Base-by-base conservation (phyloP, 2,797 vertebrate genomes). In the Urosaurus nigricauda region DNA sequence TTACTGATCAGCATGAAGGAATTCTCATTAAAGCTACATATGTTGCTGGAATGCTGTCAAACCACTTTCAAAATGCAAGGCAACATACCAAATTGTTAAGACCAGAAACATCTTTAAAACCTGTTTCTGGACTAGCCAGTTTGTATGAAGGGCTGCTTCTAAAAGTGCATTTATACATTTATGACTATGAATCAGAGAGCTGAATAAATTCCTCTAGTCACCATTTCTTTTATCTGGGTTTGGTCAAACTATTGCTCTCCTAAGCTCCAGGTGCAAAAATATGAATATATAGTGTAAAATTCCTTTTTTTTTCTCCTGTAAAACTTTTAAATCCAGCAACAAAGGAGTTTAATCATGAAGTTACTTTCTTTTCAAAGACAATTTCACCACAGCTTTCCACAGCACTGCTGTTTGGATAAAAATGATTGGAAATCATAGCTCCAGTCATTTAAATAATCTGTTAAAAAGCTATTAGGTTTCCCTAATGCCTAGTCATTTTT, bases 371-470 rank as follows among this genome's bases (percentile, higher is more conserved):
- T 95, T 92, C 89, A 90, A 85, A 80, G 75, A 84, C 70, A 91
- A 90, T 80, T 92, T 93, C 94, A 90, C 60, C 58, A 79, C 56
- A 87, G 13, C 87, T 85, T 92, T 93, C 75, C 68, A 71, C 7
- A 90, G 80, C 78, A 83, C 73, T 90, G 71, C 88, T 94, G 77
- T 93, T 95, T 91, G 89, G 87, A 89, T 92, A 88, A 94, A 93
- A 95, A 91, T 79, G n/a, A 86, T 83, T 94, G 88, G 89, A 94
- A 95, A 94, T 94, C 87, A 93, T 88, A 93, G 68, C 70, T 91
- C 81, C 78, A 92, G 89, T 93, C 51, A 95, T 94, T 94, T 95
- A 95, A 96, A 95, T 95, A 95, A 94, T 94, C 90, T 95, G 84
- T 94, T 92, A 87, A 95, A 95, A 94, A 94, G 81, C 88, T 93